phyloP scores from a whole-genome alignment of 2,113 vertebrate species.

The Coptodon bakossiorum region DNA sequence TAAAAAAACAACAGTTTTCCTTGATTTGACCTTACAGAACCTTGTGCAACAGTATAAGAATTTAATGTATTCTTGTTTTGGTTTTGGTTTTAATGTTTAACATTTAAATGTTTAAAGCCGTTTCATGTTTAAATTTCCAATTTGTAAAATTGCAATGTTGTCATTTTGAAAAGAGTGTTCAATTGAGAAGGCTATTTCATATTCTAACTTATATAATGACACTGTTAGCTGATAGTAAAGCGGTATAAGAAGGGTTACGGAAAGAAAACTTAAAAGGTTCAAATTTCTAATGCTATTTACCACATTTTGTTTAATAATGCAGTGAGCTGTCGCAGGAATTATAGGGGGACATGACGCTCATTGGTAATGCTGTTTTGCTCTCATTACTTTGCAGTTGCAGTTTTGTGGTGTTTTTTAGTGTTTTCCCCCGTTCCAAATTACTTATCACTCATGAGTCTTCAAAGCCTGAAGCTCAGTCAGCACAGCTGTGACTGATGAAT shows the following conservation, averaged over 20 bases:
- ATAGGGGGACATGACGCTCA: neutral
- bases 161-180: neutral
- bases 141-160: neutral
- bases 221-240: neutral
- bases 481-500: conserved; percentile 2
- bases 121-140: neutral
- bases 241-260: neutral
- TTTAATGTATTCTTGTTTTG: neutral
- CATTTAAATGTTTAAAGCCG: neutral
- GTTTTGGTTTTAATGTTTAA: neutral
- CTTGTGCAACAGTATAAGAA: neutral
- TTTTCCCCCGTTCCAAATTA: neutral
- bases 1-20: neutral
- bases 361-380: neutral
- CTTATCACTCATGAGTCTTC: neutral
- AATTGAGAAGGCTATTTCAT: neutral
- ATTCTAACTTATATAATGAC: neutral
- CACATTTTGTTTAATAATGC: neutral
- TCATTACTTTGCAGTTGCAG: neutral
- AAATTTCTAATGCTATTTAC: neutral
- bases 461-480: conserved; percentile 1
- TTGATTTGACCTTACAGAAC: neutral
- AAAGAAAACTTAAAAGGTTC: neutral
- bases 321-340: neutral
- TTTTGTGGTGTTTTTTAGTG: neutral